These are phyloP conservation scores for Athrips mouffetella DNA, from an alignment of 2,888 invertebrate genomes.

Conservation along the genomic window DNA sequence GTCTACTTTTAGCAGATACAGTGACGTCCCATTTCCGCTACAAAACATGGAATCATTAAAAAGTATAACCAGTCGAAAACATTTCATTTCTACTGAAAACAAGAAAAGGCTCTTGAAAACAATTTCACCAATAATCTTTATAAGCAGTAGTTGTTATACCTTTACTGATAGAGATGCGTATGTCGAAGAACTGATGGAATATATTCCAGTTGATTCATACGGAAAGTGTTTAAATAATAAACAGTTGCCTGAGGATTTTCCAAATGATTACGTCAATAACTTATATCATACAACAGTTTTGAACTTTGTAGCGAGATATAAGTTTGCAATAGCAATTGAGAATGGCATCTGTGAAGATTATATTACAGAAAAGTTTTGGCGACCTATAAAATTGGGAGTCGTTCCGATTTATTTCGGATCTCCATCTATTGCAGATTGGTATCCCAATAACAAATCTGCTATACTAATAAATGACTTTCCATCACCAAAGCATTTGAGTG, in stretches of 20 bases:
- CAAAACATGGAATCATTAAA: slow-evolving; percentile 77
- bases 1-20: slow-evolving; percentile 86
- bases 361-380: slow-evolving; percentile 92
- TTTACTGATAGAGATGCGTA: slow-evolving; percentile 87
- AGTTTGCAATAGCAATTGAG: slow-evolving; percentile 89
- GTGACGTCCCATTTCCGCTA: slow-evolving; percentile 85
- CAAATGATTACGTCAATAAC: slow-evolving; percentile 78
- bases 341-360: slow-evolving; percentile 91
- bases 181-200: slow-evolving; percentile 84
- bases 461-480: slow-evolving; percentile 83
- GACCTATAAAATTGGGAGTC: slow-evolving; percentile 87
- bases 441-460: slow-evolving; percentile 85
- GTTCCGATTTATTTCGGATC: slow-evolving; percentile 91
- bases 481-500: slow-evolving; percentile 79
- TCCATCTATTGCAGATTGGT: slow-evolving; percentile 85
- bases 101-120: slow-evolving; percentile 75
- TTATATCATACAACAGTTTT: slow-evolving; percentile 80
- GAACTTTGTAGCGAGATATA: slow-evolving; percentile 83
- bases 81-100: slow-evolving; percentile 72
- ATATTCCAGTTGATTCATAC: slow-evolving; percentile 86
- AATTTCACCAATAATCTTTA: slow-evolving; percentile 84
- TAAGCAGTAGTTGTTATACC: slow-evolving; percentile 82
- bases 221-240: slow-evolving; percentile 88
- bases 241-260: slow-evolving; percentile 82
- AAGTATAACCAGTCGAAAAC: slow-evolving; percentile 75